Base-by-base conservation (phyloP, 2,797 vertebrate species). In the Syncerus caffer region DNA sequence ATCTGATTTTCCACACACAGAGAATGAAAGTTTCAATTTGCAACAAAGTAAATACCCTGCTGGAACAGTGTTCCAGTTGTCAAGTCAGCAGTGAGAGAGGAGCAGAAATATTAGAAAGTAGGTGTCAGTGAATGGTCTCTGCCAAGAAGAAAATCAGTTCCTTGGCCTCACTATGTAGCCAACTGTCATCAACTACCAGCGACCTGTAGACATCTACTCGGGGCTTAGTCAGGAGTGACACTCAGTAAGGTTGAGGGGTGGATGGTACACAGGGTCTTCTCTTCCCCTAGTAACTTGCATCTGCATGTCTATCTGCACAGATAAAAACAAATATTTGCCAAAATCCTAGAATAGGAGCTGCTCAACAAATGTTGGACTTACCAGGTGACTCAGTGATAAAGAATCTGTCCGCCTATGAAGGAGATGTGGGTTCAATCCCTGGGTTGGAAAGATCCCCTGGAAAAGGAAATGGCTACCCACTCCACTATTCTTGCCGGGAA, bases 51-150 rank as follows among this genome's bases (percentile, higher is more conserved):
- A 95, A 90, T 45, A 34, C n/a, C 45, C 16, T 90, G 51, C 78
- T 92, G 14, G 27, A 96, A 96, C 79, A 64, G 50, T 90, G 50
- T 92, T 91, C 78, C 8, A 88, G 67, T 50, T 97, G 85, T 95
- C 95, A 92, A 71, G 92, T 92, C 55, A 93, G 78, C 42, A 76
- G 85, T 87, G 57, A 94, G 29, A 84, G 85, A 96, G 71, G 82
- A 88, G 64, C 80, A 96, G 38, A 95, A 96, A 55, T 88, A 97
- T 95, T 91, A 89, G 85, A 80, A 95, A 96, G 78, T 31, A 97
- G 92, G 90, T 97, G 92, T 90, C 67, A 62, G 86, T 62, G 58
- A 95, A 93, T 9, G 27, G 31, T 91, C 76, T 85, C 74, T 95
- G 84, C 67, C 82, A 89, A 95, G 17, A 84, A 87, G 62, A 78